Base-by-base conservation (phyloP, 2,797 vertebrate species). In the Channallabes apus region DNA sequence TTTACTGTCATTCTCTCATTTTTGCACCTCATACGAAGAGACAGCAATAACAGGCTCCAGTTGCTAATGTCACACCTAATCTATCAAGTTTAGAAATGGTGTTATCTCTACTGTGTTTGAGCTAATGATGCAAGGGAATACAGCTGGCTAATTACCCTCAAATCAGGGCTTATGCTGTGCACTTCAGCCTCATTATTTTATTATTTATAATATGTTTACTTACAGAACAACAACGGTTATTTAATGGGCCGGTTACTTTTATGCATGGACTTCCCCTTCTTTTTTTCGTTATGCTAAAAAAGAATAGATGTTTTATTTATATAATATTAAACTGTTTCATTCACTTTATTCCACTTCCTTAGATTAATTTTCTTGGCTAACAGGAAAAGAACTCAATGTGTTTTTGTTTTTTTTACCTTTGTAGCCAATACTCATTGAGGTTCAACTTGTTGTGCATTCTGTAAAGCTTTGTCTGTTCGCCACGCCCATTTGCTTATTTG, bases 131-230 rank as follows among this genome's bases (percentile, higher is more conserved):
- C 0, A 22, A 29, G 7, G 14, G 61, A 69, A 82, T 69, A 72
- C 56, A 82, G 81, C 56, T 38, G 68, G 22, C 15, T 82, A 82
- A 82, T 82, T 59, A 61, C 54, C 22, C n/a, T 72, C 35, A 72
- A 72, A 61, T 72, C 68, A 62, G 32, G 8, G 32, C 35, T 82
- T 56, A 46, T 6, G 7, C 81, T 71, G 3, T 59, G 35, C 20
- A 72, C 32, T 72, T 72, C 61, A 72, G 59, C 81, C 35, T 72
- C 54, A 46, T 54, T 61, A 59, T 82, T 61, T 61, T n/a, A 71
- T 24, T 29, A 46, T 46, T 46, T 46, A 46, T 56, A 69, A 68
- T 38, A n/a, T 84, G 73, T 80, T 46, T 58, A 77, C 6, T 77
- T 58, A 35, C 54, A 77, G 54, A 77, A 77, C 17, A 54, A 58